Percentiles rank a stretch among this genome's conserved stretches.
These are phyloP conservation scores for Ochotona princeps DNA, from an alignment of 2,113 vertebrate genomes.

Conservation along the genomic window DNA sequence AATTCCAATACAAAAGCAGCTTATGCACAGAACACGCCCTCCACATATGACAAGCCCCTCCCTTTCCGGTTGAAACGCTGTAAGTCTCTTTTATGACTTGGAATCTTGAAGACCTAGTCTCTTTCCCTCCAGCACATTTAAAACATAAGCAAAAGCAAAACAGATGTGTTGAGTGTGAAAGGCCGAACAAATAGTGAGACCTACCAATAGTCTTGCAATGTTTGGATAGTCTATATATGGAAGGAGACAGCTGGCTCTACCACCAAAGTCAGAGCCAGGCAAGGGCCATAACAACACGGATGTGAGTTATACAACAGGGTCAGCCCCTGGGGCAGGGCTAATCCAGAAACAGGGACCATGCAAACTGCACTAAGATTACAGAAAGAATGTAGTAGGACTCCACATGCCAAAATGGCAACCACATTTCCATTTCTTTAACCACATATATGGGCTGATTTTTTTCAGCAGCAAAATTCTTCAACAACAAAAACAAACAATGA, in stretches of 20 bases:
- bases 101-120: not conserved
- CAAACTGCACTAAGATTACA: not conserved
- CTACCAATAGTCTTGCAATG: not conserved
- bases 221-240: not conserved
- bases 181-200: not conserved
- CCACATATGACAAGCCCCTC: not conserved
- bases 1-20: not conserved
- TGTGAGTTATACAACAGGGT: not conserved
- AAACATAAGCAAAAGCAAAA: constrained; percentile 20
- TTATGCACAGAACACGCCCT: not conserved
- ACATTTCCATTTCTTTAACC: constrained; percentile 18
- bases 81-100: not conserved
- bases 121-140: not conserved
- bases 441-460: constrained; percentile 36
- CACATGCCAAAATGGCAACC: not conserved
- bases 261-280: not conserved
- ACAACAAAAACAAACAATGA: not conserved
- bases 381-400: not conserved
- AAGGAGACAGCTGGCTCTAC: not conserved
- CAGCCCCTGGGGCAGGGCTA: not conserved
- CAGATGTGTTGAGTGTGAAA: not conserved
- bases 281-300: not conserved
- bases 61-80: not conserved
- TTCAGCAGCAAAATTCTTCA: constrained; percentile 46
- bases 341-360: not conserved